Conservation (phyloP, 1,140 invertebrate species). For the Trichoplusia ni region DNA sequence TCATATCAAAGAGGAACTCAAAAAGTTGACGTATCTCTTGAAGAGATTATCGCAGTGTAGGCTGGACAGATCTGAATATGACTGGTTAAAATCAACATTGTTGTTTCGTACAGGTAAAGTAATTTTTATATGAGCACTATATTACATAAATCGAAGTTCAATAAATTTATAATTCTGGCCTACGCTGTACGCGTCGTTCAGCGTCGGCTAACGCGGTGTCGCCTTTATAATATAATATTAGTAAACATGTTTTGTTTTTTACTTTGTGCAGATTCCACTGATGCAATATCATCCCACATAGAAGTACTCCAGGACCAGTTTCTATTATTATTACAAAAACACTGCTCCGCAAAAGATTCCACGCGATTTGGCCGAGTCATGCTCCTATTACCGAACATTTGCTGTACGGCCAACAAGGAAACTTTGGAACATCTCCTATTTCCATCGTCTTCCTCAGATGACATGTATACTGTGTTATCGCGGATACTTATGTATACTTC, state of each 20-base stretch:
- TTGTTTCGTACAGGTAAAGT: conserved; percentile 90
- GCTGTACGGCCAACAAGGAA: conserved; percentile 78
- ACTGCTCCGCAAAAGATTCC: conserved; percentile 80
- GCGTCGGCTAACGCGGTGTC: no score
- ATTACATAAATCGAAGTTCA: no score
- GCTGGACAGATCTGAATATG: conserved; percentile 92
- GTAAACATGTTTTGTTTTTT: neutral
- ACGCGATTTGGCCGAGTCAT: conserved; percentile 87
- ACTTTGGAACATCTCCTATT: conserved; percentile 72
- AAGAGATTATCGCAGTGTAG: conserved; percentile 84
- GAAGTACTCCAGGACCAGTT: conserved; percentile 90
- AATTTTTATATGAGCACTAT: neutral
- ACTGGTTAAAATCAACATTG: conserved; percentile 91
- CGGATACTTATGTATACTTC: conserved; percentile 56
- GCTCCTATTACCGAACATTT: conserved; percentile 85
- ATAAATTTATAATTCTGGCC: no score
- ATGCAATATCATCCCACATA: conserved; percentile 84
- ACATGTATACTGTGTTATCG: conserved; percentile 50
- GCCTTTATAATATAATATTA: no score
- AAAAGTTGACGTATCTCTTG: conserved; percentile 68
- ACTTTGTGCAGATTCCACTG: conserved; percentile 83
- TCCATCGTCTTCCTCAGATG: conserved; percentile 43
- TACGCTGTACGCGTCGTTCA: no score
- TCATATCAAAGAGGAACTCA: conserved; percentile 81
- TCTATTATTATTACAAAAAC: conserved; percentile 87